Evolutionary conservation across 1,140 invertebrate genomes (phyloP).

Genomic region (Cotesia vestalis): DNA sequence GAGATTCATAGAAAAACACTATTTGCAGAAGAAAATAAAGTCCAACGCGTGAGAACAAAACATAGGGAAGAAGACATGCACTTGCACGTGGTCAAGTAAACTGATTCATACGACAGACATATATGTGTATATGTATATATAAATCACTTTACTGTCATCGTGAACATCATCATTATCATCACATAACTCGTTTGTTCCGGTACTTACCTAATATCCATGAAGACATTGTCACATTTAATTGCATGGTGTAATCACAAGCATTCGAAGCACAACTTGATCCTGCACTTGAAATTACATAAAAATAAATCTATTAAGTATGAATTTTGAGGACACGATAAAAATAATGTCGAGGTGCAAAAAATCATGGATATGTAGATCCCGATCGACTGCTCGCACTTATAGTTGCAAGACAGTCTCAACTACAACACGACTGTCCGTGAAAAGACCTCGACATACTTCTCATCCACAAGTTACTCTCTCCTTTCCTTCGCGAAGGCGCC

Average conservation of each 20-base stretch:
- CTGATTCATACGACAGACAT: not conserved
- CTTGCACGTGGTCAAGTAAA: slow-evolving; percentile 14
- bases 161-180: slow-evolving; percentile 4
- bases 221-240: slow-evolving; percentile 33
- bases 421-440: slow-evolving; percentile 62
- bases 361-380: slow-evolving; percentile 36
- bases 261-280: slow-evolving; percentile 29
- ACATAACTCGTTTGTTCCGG: not conserved
- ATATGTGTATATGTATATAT: not conserved
- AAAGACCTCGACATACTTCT: slow-evolving; percentile 67
- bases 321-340: slow-evolving; percentile 6
- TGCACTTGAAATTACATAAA: not conserved
- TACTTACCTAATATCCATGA: slow-evolving; percentile 39
- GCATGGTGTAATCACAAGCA: slow-evolving; percentile 35
- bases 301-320: not conserved
- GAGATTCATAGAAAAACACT: slow-evolving; percentile 15
- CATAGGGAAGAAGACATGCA: not conserved
- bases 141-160: too few relatives aligned
- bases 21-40: not conserved
- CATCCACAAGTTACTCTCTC: slow-evolving; percentile 47
- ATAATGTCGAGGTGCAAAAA: slow-evolving; percentile 25
- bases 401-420: slow-evolving; percentile 52
- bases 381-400: slow-evolving; percentile 39
- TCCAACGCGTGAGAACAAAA: slow-evolving; percentile 15
- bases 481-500: slow-evolving; percentile 55